phyloP scores from a whole-genome alignment of 2,797 vertebrate species.

The Dallia pectoralis region DNA sequence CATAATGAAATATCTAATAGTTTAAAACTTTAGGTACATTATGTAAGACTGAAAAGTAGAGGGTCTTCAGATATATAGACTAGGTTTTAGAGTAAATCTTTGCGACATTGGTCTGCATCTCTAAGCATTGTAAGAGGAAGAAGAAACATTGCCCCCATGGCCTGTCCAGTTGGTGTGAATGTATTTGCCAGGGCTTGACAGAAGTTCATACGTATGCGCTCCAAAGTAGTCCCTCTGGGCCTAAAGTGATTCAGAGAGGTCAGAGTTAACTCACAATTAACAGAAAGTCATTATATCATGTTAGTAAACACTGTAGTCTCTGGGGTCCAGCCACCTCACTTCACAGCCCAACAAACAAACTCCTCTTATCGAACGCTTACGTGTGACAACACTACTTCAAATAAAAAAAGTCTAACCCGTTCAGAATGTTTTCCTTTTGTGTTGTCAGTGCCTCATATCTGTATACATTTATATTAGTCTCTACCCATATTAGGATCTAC shows the following conservation, averaged over 20 bases:
- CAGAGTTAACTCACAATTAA: neutral
- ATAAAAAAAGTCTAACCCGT: slow-evolving; percentile 2
- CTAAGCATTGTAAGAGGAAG: slow-evolving; percentile 92
- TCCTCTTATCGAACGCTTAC: neutral
- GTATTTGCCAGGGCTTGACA: slow-evolving; percentile 81
- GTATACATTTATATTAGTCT: too few relatives aligned
- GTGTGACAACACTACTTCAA: neutral
- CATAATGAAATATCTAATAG: slow-evolving; percentile 58
- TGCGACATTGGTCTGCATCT: neutral
- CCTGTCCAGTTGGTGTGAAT: slow-evolving; percentile 98
- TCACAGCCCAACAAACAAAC: slow-evolving; percentile 17
- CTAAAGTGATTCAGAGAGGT: slow-evolving; percentile 57
- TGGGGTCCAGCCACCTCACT: neutral
- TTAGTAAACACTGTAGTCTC: neutral
- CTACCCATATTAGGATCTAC: too few relatives aligned
- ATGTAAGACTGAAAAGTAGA: slow-evolving; percentile 25
- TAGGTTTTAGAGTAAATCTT: slow-evolving; percentile 26
- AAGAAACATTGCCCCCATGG: slow-evolving; percentile 88
- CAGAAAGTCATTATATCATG: neutral
- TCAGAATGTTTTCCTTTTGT: slow-evolving; percentile 41
- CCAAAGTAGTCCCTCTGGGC: slow-evolving; percentile 98
- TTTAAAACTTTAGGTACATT: slow-evolving; percentile 27
- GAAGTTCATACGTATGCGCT: slow-evolving; percentile 92
- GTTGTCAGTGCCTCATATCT: neutral
- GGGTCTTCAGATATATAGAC: slow-evolving; percentile 26